These are phyloP conservation scores for Micronycteris hirsuta DNA, from an alignment of 2,113 vertebrate genomes.

Conservation along the genomic window DNA sequence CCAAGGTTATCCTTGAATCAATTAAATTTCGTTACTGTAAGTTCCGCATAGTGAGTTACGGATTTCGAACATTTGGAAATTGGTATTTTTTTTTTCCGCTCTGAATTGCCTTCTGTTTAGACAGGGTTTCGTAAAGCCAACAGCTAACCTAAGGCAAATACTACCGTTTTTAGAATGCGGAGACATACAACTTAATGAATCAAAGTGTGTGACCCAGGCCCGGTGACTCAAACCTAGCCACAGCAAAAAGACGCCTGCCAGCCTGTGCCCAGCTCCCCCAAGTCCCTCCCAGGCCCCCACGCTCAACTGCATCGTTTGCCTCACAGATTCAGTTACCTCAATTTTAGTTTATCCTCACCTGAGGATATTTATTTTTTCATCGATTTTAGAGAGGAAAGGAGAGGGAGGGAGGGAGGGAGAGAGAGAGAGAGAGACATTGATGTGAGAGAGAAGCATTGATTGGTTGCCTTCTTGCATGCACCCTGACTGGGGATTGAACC, in stretches of 20 bases:
- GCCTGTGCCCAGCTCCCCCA: not conserved
- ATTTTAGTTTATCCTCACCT: too few species aligned
- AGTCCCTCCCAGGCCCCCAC: not conserved
- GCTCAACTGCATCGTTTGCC: not conserved
- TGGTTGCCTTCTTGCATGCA: too few species aligned
- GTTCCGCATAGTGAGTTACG: not conserved
- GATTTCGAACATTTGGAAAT: not conserved
- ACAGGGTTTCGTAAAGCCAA: not conserved
- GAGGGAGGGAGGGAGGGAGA: too few species aligned
- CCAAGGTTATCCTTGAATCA: not conserved
- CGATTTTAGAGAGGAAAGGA: too few species aligned
- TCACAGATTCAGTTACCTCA: not conserved
- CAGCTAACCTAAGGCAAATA: not conserved
- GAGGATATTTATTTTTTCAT: too few species aligned
- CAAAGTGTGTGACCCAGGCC: not conserved
- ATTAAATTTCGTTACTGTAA: not conserved
- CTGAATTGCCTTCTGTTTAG: constrained; percentile 30
- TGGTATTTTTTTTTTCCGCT: not conserved
- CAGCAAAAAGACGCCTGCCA: not conserved
- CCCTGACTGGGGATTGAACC: too few species aligned
- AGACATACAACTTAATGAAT: not conserved
- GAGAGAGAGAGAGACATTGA: too few species aligned
- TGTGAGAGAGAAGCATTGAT: too few species aligned
- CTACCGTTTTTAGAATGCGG: not conserved
- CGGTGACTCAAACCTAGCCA: not conserved